Conservation (phyloP, 2,888 invertebrate genomes). For the Perizoma affinitatum region DNA sequence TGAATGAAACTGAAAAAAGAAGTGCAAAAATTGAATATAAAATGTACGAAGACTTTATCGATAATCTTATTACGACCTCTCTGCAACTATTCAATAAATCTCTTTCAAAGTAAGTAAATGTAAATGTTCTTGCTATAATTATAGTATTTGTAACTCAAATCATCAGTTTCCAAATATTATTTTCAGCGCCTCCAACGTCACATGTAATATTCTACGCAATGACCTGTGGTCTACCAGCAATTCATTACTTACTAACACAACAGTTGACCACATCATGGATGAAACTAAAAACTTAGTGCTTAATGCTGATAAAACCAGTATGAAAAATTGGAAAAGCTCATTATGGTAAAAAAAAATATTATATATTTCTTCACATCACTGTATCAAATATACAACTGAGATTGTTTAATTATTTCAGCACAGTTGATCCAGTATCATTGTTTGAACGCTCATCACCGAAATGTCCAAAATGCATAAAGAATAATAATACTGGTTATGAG, state of each 20-base stretch:
- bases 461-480: conserved; percentile 52
- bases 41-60: conserved; percentile 14
- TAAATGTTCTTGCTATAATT: too few species aligned
- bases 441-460: conserved; percentile 52
- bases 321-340: conserved; percentile 59
- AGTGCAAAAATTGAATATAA: neutral
- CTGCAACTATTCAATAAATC: conserved; percentile 54
- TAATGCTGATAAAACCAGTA: conserved; percentile 47
- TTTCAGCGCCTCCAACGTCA: conserved; percentile 61
- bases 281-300: conserved; percentile 48
- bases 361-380: neutral
- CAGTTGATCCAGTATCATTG: conserved; percentile 55
- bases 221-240: conserved; percentile 55
- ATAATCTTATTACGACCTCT: conserved; percentile 9
- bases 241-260: conserved; percentile 43
- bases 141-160: too few species aligned
- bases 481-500: conserved; percentile 38
- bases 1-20: too few species aligned
- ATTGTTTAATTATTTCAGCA: conserved; percentile 49
- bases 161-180: too few species aligned
- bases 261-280: conserved; percentile 46
- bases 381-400: too few species aligned
- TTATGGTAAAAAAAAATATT: conserved; percentile 51
- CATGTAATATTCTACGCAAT: conserved; percentile 54
- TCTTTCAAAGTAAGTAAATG: conserved; percentile 47